These are phyloP conservation scores for Clostera curtula DNA, from an alignment of 2,888 invertebrate species.

Conservation along the genomic window DNA sequence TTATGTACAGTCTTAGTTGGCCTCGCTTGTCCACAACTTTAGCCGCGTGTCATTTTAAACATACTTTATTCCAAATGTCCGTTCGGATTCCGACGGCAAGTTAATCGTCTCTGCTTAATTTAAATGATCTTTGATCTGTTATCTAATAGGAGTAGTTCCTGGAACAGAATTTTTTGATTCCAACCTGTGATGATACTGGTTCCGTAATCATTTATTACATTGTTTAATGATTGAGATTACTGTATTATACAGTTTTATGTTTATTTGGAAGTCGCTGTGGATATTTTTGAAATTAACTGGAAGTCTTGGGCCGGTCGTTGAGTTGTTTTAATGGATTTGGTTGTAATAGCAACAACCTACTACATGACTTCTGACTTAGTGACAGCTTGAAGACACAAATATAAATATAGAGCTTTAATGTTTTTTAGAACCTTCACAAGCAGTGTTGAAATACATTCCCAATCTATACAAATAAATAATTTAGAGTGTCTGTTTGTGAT, in stretches of 20 bases:
- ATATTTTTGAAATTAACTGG: conserved; percentile 14
- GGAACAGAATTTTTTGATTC: conserved; percentile 50
- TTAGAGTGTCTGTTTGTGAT: no score
- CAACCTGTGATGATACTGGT: conserved; percentile 39
- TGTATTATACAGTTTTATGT: conserved; percentile 29
- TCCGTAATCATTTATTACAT: conserved; percentile 44
- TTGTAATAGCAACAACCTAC: no score
- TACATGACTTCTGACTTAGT: no score
- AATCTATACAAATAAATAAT: no score
- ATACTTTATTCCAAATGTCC: conserved; percentile 20
- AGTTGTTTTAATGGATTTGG: no score
- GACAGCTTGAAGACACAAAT: no score
- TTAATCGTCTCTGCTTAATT: conserved; percentile 52
- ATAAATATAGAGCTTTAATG: no score
- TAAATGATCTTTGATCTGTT: conserved; percentile 57
- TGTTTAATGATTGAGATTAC: conserved; percentile 48
- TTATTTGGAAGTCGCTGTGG: no score
- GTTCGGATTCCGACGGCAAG: conserved; percentile 24
- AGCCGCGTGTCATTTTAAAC: conserved; percentile 14
- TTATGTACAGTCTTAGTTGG: conserved; percentile 12
- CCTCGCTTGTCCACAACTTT: conserved; percentile 17
- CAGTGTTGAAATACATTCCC: no score
- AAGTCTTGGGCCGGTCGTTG: no score
- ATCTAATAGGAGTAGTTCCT: conserved; percentile 60
- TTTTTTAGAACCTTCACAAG: no score